Evolutionary conservation across 2,113 vertebrate genomes (phyloP).

Genomic region (Pachycephala philippinensis): DNA sequence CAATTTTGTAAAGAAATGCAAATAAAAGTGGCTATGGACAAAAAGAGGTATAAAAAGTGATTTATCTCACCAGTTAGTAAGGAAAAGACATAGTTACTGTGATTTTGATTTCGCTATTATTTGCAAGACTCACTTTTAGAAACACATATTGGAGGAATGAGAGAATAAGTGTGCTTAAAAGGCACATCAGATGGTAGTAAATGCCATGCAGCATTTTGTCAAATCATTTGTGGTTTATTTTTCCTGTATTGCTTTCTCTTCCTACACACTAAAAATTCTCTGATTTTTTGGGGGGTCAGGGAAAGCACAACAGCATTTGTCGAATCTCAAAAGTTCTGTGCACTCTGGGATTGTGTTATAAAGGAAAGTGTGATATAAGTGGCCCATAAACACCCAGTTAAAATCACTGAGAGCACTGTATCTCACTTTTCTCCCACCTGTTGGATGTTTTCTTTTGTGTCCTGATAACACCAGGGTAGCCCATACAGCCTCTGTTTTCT

Average conservation of each 20-base stretch:
- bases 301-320: not conserved
- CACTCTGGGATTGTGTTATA: not conserved
- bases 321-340: not conserved
- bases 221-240: not conserved
- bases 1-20: not conserved
- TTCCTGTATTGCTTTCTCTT: not conserved
- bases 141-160: not conserved
- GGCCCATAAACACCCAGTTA: not conserved
- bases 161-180: not conserved
- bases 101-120: not conserved
- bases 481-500: not conserved
- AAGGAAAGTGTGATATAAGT: not conserved
- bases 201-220: not conserved
- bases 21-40: not conserved
- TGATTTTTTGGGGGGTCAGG: not conserved
- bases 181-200: not conserved
- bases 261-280: not conserved
- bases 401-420: not conserved
- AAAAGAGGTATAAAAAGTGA: not conserved
- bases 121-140: not conserved
- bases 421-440: not conserved
- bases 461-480: not conserved
- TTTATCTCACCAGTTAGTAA: not conserved
- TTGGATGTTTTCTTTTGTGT: not conserved
- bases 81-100: not conserved